Base-by-base conservation (phyloP, 53 echinoderm and acorn worm species). In the Paelopatides confundens region DNA sequence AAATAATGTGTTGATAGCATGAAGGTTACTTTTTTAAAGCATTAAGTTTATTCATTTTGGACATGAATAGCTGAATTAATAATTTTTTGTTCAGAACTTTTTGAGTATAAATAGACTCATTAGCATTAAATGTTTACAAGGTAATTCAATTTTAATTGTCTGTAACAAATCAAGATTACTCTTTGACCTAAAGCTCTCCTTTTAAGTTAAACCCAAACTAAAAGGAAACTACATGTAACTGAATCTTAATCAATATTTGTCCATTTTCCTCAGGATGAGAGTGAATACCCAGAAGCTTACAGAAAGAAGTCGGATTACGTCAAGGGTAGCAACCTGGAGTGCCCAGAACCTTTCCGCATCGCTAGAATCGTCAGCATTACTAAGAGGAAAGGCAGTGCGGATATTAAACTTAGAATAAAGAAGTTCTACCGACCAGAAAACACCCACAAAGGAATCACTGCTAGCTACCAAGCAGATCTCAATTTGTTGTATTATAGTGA, bases 371-470 rank as follows among this genome's bases (percentile, higher is more conserved):
- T 86, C 6, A 63, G 65, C 37, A 96, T 99, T 64, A 92, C 86
- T 88, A 91, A 88, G 14, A 87, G 87, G 70, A 99, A 99, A 89
- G 90, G 89, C 63, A 84, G 53, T 0, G 35, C 71, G 3, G 89
- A 85, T 31, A 83, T 99, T 81, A 96, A 94, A 79, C 85, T 95
- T 33, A 81, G 76, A 18, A 89, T 99, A 49, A 89, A 89, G 62
- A 99, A 99, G 86, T 93, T 96, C 78, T 99, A 99, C 77, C 92
- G 99, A 33, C 94, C 99, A 8, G 95, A 99, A 87, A 91, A 99
- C 62, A 99, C 99, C 3, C 99, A 99, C 91, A 99, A 99, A 86
- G 99, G 99, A 8, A 68, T 76, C 48, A 62, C 91, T 0, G 92
- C 95, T 1, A 91, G 92, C 4, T 93, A 99, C 66, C 95, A 95